phyloP scores from a whole-genome alignment of 2,888 invertebrate species.

The Gandaritis pyraliata region DNA sequence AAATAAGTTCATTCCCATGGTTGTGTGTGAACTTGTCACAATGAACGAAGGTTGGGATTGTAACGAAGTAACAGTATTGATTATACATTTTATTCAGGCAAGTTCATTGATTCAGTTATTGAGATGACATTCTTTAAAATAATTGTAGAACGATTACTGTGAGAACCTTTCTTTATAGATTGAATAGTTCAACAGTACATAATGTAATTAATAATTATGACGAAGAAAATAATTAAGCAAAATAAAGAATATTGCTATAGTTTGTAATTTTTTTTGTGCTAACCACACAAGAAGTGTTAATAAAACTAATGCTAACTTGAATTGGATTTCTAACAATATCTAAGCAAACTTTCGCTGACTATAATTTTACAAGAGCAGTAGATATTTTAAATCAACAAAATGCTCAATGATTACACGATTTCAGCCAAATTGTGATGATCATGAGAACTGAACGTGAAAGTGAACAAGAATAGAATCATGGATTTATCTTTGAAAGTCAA shows the following conservation, averaged over 20 bases:
- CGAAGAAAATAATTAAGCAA: no score
- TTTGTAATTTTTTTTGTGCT: no score
- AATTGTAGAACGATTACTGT: neutral
- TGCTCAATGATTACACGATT: constrained; percentile 8
- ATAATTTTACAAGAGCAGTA: neutral
- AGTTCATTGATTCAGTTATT: constrained; percentile 1
- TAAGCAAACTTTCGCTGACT: neutral
- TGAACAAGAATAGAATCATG: constrained; percentile 9
- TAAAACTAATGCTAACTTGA: no score
- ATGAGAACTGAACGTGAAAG: constrained; percentile 22
- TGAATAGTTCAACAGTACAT: no score
- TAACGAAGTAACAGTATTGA: constrained; percentile 7
- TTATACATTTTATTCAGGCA: constrained; percentile 11
- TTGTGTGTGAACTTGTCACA: constrained; percentile 20
- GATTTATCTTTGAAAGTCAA: constrained; percentile 10
- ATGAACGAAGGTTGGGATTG: constrained; percentile 15
- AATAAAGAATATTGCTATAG: no score
- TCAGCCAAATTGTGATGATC: constrained; percentile 6
- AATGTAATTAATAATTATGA: no score
- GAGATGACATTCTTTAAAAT: constrained; percentile 3
- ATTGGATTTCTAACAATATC: neutral
- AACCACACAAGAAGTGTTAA: no score
- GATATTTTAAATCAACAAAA: constrained; percentile 2
- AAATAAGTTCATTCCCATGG: constrained; percentile 29
- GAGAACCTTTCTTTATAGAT: neutral